These are phyloP conservation scores for Carposina sasakii DNA, from an alignment of 1,140 invertebrate species.

Conservation along the genomic window DNA sequence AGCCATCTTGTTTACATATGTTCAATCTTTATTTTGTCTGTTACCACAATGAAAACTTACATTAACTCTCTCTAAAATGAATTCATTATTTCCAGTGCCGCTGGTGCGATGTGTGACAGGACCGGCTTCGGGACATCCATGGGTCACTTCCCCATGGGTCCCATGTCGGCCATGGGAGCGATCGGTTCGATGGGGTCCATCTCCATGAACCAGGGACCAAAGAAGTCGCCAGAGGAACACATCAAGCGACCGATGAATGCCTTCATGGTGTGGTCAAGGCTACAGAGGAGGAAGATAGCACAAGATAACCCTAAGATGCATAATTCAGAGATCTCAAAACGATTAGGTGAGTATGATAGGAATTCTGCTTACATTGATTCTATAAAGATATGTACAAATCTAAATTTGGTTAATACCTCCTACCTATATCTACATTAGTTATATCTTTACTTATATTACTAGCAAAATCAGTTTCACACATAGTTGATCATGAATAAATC, in stretches of 20 bases:
- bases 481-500: no score
- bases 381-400: no score
- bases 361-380: no score
- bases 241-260: slow-evolving; percentile 92
- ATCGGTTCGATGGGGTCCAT: slow-evolving; percentile 63
- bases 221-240: slow-evolving; percentile 81
- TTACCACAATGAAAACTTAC: no score
- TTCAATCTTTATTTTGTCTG: no score
- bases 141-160: slow-evolving; percentile 61
- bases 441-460: no score
- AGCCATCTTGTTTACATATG: no score
- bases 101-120: slow-evolving; percentile 69
- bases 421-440: no score
- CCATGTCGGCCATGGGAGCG: slow-evolving; percentile 61
- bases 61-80: slow-evolving; percentile 3
- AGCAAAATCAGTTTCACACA: no score
- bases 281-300: slow-evolving; percentile 92
- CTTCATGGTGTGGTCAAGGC: slow-evolving; percentile 91
- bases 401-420: no score
- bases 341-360: slow-evolving; percentile 91
- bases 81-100: slow-evolving; percentile 64
- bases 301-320: slow-evolving; percentile 99
- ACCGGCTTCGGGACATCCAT: slow-evolving; percentile 56
- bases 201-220: slow-evolving; percentile 63
- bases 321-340: slow-evolving; percentile 97